Base-by-base conservation (phyloP, 2,113 vertebrate genomes). In the Alethe castanea region DNA sequence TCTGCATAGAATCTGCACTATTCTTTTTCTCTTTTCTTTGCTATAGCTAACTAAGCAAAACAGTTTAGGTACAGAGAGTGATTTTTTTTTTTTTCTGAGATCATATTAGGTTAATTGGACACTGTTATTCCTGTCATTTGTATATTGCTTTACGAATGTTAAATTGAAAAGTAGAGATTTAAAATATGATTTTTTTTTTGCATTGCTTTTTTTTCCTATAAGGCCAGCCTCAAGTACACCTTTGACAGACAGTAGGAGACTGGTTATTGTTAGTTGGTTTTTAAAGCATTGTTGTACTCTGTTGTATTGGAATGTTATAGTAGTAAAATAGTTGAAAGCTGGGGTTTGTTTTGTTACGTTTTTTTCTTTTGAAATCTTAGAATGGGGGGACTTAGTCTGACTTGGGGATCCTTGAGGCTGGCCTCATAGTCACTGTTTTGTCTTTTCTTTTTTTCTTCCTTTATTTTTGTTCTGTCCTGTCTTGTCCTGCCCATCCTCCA, bases 401-500 rank as follows among this genome's bases (percentile, higher is more conserved):
- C 98, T 97, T 96, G 98, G 98, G 98, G 97, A 98, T 97, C 96
- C 98, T 98, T 98, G 98, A 98, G 98, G 98, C 98, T 98, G 98
- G 98, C 98, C 98, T 99, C 98, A 98, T 99, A 99, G 98, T 99
- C 98, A 99, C 98, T 98, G 98, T 98, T 99, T 98, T 98, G 98
- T 98, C 98, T 98, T 98, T 98, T 98, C 98, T 98, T 98, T 98
- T 97, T 98, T 98, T 98, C 97, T 98, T 98, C 97, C 97, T 98
- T 98, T 98, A 98, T 98, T 98, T 98, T 98, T 98, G 97, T 98
- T 98, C 98, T 98, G 98, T 98, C 98, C 97, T 98, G 98, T 98
- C 96, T 98, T 98, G 98, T 98, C 98, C 97, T 98, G 98, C 98
- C 98, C 98, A 98, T 98, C 98, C 98, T 98, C 97, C 98, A 98